These are phyloP conservation scores for Leptoclinus maculatus DNA, from an alignment of 2,797 vertebrate species.

Conservation along the genomic window DNA sequence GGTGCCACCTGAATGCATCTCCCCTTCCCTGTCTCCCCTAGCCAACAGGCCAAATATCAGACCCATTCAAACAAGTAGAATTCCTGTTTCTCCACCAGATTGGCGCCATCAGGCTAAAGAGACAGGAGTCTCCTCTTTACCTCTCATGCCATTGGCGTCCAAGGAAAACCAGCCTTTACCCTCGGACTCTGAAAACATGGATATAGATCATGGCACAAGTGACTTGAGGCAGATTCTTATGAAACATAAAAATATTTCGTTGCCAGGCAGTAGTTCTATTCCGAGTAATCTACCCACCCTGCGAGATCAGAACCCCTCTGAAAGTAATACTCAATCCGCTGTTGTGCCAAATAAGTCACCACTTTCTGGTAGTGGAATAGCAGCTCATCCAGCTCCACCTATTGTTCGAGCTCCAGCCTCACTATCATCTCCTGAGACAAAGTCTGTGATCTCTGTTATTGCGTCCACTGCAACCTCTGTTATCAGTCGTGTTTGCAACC, in stretches of 20 bases:
- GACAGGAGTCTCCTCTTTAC: constrained; percentile 78
- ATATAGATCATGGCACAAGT: constrained; percentile 87
- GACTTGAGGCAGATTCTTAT: constrained; percentile 96
- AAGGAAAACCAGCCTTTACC: constrained; percentile 82
- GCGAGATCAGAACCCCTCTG: constrained; percentile 84
- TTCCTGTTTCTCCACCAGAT: constrained; percentile 84
- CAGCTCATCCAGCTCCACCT: constrained; percentile 74
- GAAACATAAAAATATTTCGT: constrained; percentile 90
- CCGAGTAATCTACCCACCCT: constrained; percentile 80
- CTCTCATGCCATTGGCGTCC: constrained; percentile 74
- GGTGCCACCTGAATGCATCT: constrained; percentile 70
- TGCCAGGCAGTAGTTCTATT: constrained; percentile 77
- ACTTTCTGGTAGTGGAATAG: constrained; percentile 82
- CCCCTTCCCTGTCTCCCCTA: constrained; percentile 78
- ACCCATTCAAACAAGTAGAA: constrained; percentile 70
- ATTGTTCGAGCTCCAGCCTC: constrained; percentile 77
- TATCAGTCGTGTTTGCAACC: constrained; percentile 94
- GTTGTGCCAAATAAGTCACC: constrained; percentile 79
- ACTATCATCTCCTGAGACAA: constrained; percentile 85
- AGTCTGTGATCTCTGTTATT: constrained; percentile 90
- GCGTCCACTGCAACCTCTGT: constrained; percentile 96
- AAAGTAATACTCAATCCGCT: constrained; percentile 67
- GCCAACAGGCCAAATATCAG: constrained; percentile 81
- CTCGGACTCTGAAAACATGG: constrained; percentile 88
- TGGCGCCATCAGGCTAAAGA: constrained; percentile 91